Evolutionary conservation across 2,888 invertebrate species (phyloP), one percentile per base, ranked within the genome.

Genomic region (Lacanobia wlatinum): DNA sequence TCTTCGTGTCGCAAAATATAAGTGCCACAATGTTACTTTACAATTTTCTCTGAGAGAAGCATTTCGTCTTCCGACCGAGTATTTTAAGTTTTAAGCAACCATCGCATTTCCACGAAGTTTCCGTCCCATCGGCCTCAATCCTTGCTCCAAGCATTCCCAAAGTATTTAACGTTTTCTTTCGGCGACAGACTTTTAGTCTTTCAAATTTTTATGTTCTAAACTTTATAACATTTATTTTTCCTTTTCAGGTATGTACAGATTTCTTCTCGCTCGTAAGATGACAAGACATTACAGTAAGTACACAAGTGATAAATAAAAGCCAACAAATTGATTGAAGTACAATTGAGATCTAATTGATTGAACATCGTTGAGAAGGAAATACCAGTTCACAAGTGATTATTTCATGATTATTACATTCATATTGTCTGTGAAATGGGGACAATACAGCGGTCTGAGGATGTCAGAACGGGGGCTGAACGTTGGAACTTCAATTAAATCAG

Each of bases 401-500:
- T 60, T 65, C 61, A 62, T 81, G 76, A 85, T 81, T 82, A 86
- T 84, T 74, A 82, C 70, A 76, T 86, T 89, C 84, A 86, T 78
- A 87, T 89, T 86, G 84, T 84, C 81, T 76, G 73, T 83, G 82
- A 84, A 82, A 82, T 78, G 78, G 80, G 83, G 85, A 91, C 90
- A 92, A 91, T 89, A 87, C 87, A 82, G 67, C 84, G 87, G 84
- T 88, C 88, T 89, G 88, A 82, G 76, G 81, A 83, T 84, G 86
- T 85, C 80, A 79, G 68, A 76, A 76, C 78, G 86, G 85, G 87
- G 89, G 89, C 88, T 89, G 89, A 73, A 78, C 81, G 73, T 90
- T 92, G 92, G 92, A 92, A 93, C 91, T 93, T 94, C 94, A 94
- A 95, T 95, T 94, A 95, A 94, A 94, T 92, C 94, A 90, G 93